These are phyloP conservation scores for Octopus bimaculoides DNA, from an alignment of 1,140 invertebrate genomes.

Conservation along the genomic window DNA sequence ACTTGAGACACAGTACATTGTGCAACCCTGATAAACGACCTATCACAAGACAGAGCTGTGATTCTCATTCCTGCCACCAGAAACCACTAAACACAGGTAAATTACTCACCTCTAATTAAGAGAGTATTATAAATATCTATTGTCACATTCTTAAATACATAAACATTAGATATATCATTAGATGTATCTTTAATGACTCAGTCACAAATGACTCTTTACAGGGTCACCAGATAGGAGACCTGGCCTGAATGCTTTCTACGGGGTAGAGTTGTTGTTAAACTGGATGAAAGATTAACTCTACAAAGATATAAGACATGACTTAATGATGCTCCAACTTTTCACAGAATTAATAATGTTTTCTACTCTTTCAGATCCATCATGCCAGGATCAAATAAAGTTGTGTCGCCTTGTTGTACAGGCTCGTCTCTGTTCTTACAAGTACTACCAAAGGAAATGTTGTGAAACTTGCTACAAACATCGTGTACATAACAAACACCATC, in stretches of 20 bases:
- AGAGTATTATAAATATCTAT: background rate
- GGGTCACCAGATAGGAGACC: background rate
- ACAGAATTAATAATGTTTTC: slow-evolving; percentile 23
- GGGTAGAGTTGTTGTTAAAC: background rate
- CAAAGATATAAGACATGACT: background rate
- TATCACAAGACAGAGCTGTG: slow-evolving; percentile 30
- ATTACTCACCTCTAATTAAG: background rate
- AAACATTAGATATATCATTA: background rate
- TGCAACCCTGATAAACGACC: slow-evolving; percentile 28
- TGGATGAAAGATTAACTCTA: background rate
- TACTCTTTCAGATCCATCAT: slow-evolving; percentile 56
- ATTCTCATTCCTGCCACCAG: slow-evolving; percentile 26
- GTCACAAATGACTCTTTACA: background rate
- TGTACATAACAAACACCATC: slow-evolving; percentile 18
- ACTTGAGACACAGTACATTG: slow-evolving; percentile 23
- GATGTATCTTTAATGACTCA: background rate
- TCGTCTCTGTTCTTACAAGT: slow-evolving; percentile 42
- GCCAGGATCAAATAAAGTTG: slow-evolving; percentile 64
- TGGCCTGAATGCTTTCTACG: background rate
- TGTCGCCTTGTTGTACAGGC: slow-evolving; percentile 46
- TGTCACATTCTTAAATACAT: background rate
- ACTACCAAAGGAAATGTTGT: slow-evolving; percentile 48
- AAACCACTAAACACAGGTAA: slow-evolving; percentile 6
- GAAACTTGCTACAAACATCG: slow-evolving; percentile 38
- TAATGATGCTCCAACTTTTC: background rate